Evolutionary conservation across 2,113 vertebrate genomes (phyloP), one percentile per base, ranked within the genome.

Genomic region (Cricetomys ansorgei): DNA sequence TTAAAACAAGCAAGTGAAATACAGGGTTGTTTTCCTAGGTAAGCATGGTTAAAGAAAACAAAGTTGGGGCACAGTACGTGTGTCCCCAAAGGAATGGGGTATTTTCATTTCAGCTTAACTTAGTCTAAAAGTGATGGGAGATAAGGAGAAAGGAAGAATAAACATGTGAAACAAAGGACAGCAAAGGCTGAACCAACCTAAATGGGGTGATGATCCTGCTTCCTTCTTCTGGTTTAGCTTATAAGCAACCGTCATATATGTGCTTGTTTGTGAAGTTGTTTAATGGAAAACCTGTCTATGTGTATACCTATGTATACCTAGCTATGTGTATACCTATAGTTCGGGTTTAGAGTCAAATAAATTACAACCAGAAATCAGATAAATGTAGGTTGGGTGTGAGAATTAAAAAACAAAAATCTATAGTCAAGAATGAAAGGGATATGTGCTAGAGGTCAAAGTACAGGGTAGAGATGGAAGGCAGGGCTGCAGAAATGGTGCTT

Each of bases 261-360:
- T 16, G 16, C 23, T 57, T 23, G 17, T 13, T 81, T 76, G 64
- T 89, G 43, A 89, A 67, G n/a, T 67, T 91, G 43, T 89, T 93
- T 43, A 72, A 59, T 64, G 13, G 48, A 25, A 81, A 86, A 29
- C 1, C 17, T 91, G 3, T 59, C 72, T 48, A n/a, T 16, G 59
- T 11, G 0, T 80, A 69, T 79, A 21, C 21, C 17, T 50, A 5
- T 59, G n/a, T n/a, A n/a, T n/a, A 48, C 45, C 62, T 53, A 45
- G 27, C 17, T 31, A n/a, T 16, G 59, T 11, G 0, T 80, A 69
- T 79, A 21, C 21, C 17, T 50, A 5, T 59, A 40, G 34, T 50
- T 48, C 4, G 43, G 45, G 55, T 94, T 94, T 83, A 37, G 37
- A 83, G 94, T 76, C 23, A 95, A 70, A 87, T 75, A 40, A 89